Percentiles rank a stretch among this genome's conserved stretches.
Evolutionary conservation across 1,140 invertebrate species (phyloP).

Genomic region (Ectropis grisescens): DNA sequence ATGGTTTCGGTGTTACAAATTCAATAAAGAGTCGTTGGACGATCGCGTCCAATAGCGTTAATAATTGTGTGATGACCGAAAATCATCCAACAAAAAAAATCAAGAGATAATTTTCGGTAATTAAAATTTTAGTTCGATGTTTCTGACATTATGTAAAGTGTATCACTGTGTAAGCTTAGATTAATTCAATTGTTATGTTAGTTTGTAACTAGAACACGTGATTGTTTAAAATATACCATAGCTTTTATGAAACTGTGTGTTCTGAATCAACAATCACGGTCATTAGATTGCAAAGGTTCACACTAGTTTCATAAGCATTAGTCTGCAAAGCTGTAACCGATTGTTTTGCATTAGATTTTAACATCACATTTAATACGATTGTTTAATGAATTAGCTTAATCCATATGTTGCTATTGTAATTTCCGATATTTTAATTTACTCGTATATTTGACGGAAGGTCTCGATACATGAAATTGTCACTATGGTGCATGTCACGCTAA

Average conservation of each 20-base stretch:
- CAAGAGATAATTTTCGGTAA: conserved; percentile 40
- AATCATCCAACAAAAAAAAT: conserved; percentile 24
- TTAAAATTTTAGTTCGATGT: conserved; percentile 54
- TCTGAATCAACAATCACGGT: not conserved
- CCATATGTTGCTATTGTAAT: conserved; percentile 57
- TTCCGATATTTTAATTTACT: conserved; percentile 29
- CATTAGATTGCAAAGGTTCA: conserved; percentile 1
- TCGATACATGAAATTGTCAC: conserved; percentile 24
- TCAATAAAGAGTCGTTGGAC: conserved; percentile 55
- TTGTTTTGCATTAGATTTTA: conserved; percentile 63
- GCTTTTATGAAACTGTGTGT: conserved; percentile 22
- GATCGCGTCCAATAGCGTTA: conserved; percentile 55
- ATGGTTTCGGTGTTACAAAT: no score
- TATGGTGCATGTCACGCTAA: conserved; percentile 26
- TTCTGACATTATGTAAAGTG: conserved; percentile 53
- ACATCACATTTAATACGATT: conserved; percentile 39
- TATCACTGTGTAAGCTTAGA: conserved; percentile 61
- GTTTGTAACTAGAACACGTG: conserved; percentile 47
- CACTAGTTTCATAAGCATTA: conserved; percentile 22
- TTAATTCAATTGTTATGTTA: conserved; percentile 57
- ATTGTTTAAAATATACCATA: conserved; percentile 35
- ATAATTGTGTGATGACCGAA: conserved; percentile 23
- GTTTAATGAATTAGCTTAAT: conserved; percentile 51
- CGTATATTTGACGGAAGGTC: conserved; percentile 5
- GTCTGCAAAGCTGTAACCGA: conserved; percentile 55